These are phyloP conservation scores for Macropis europaea DNA, from an alignment of 2,888 invertebrate species.

Conservation along the genomic window DNA sequence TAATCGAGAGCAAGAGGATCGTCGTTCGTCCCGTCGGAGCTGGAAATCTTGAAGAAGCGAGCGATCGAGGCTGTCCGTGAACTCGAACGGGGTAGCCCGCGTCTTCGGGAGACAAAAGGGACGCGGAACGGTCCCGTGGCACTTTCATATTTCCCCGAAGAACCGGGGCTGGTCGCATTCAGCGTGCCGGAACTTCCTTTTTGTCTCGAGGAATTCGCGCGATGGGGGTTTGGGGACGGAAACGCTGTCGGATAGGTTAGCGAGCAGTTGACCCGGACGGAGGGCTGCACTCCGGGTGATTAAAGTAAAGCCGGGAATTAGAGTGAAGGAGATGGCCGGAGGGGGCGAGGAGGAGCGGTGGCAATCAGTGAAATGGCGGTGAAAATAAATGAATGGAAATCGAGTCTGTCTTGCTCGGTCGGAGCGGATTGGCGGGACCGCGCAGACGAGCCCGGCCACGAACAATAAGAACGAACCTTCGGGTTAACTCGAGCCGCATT, in stretches of 20 bases:
- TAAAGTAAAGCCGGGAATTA: conserved; percentile 75
- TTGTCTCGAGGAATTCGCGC: conserved; percentile 42
- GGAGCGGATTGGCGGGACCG: conserved; percentile 36
- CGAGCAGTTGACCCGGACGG: conserved; percentile 70
- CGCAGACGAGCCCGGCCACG: conserved; percentile 55
- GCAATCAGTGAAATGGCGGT: conserved; percentile 78
- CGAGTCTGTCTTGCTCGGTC: conserved; percentile 71
- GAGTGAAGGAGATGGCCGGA: conserved; percentile 62
- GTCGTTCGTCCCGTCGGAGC: conserved; percentile 24
- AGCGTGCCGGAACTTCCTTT: conserved; percentile 5
- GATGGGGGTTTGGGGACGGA: conserved; percentile 30
- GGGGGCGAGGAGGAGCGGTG: conserved; percentile 56
- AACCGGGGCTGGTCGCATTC: conserved; percentile 18
- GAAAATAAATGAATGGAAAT: conserved; percentile 79
- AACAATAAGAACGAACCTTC: conserved; percentile 71
- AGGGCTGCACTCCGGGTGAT: conserved; percentile 73
- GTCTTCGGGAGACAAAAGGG: conserved; percentile 37
- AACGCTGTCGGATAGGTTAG: conserved; percentile 60
- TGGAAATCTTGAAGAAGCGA: not conserved
- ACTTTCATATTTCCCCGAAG: conserved; percentile 35
- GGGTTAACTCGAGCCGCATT: conserved; percentile 70
- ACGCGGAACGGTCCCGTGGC: conserved; percentile 12
- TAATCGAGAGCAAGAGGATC: conserved; percentile 9
- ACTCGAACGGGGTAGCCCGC: conserved; percentile 8
- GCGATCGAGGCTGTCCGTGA: not conserved